Base-by-base conservation (phyloP, 2,888 invertebrate genomes). In the Lithophane socia region DNA sequence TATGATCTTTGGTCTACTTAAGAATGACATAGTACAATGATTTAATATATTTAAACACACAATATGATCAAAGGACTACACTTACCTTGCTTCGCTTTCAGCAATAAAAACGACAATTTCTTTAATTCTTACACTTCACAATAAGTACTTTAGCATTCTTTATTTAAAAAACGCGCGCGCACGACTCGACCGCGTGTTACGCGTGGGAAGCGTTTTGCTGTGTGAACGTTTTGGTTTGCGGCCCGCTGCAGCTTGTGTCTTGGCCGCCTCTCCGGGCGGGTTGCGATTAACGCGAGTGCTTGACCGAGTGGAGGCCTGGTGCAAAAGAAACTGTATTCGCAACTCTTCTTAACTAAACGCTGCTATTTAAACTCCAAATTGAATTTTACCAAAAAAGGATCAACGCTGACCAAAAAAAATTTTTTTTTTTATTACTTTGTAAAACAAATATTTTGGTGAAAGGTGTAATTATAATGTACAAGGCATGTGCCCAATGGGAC, bases 251-350 rank as follows among this genome's bases (percentile, higher is more conserved):
- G 77, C 77, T 29, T 49, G 80, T 44, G 77, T 10, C 44, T 49
- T 49, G 77, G 29, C 10, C 52, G 77, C 77, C 44, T 58, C 77
- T 58, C 52, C 80, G 58, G 49, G 65, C 80, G 77, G 73, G 24
- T n/a, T 54, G 74, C 81, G 74, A 13, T 52, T 78, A 42, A 79
- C 78, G 81, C 78, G 78, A 79, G 78, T 81, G 82, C 78, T 79
- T 79, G 78, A 66, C 75, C 78, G 78, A 79, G 81, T 79, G 52
- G 81, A 60, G 47, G 78, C 78, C 78, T 79, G 78, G 82, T 89
- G 84, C 91, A 91, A 64, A 79, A 79, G 64, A 79, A 72, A 74
- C 49, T 49, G 90, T 91, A 70, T 67, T 72, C 66, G 75, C 49
- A 71, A 79, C 77, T 75, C 82, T 73, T 73, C 70, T 87, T 64